A percentile compares a stretch with the other conserved stretches of the same genome.
Conservation (phyloP, 2,888 invertebrate genomes). For the Ophion ellenae region DNA sequence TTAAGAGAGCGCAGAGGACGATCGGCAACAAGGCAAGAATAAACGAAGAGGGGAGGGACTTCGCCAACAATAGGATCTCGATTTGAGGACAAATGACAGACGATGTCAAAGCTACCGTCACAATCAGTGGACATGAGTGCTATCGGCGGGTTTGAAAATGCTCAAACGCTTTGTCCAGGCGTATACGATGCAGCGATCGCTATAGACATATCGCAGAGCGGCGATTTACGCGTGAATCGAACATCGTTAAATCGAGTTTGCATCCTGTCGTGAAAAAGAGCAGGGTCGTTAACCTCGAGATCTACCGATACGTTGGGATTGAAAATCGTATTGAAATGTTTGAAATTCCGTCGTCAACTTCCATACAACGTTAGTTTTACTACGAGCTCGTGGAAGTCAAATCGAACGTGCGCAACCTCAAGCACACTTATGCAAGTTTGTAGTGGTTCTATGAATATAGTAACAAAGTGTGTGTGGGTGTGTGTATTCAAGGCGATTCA, state of each 20-base stretch:
- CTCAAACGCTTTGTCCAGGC: neutral
- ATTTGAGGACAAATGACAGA: neutral
- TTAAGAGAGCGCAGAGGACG: neutral
- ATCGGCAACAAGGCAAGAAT: neutral
- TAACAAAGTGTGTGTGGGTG: no score
- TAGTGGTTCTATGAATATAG: no score
- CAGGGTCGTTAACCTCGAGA: neutral
- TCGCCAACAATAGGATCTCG: neutral
- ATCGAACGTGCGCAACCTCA: no score
- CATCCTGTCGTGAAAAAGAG: constrained; percentile 5
- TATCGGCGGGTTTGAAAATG: neutral
- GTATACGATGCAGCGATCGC: neutral
- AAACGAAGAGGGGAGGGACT: neutral
- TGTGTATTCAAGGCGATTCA: no score
- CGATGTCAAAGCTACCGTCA: neutral
- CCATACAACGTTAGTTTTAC: no score
- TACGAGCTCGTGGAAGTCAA: no score
- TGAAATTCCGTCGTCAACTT: neutral
- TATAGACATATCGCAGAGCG: neutral
- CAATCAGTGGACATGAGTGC: neutral
- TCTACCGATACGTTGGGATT: neutral
- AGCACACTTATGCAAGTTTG: no score
- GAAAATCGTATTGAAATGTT: neutral
- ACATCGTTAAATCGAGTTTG: neutral
- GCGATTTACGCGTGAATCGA: neutral